Evolutionary conservation across 1,140 invertebrate species (phyloP).

Genomic region (Drosophila ficusphila): DNA sequence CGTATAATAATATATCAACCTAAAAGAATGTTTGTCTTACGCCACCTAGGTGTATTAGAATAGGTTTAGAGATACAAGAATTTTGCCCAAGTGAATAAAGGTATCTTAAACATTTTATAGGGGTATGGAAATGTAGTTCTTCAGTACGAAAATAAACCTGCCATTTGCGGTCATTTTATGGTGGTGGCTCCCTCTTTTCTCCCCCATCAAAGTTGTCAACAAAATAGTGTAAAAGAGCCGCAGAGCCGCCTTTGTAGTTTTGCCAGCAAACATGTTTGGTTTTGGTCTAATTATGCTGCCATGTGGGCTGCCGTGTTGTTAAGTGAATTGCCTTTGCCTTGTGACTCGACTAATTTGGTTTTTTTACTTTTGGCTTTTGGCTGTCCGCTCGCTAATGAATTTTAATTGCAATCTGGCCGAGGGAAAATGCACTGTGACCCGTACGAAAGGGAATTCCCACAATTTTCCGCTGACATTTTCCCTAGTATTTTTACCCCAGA

Average conservation of each 20-base stretch:
- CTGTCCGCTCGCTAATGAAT: constrained; percentile 59
- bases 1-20: too few relatives aligned
- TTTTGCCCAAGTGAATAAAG: neutral
- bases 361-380: constrained; percentile 11
- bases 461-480: constrained; percentile 29
- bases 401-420: constrained; percentile 56
- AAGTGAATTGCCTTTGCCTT: constrained; percentile 68
- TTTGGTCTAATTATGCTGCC: constrained; percentile 51
- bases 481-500: constrained; percentile 60
- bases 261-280: constrained; percentile 37
- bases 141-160: neutral
- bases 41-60: too few relatives aligned
- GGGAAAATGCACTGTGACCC: constrained; percentile 40
- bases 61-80: neutral
- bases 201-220: constrained; percentile 32
- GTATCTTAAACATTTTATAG: neutral
- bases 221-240: neutral
- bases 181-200: constrained; percentile 16
- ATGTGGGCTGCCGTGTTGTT: constrained; percentile 58
- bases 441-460: constrained; percentile 14
- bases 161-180: constrained; percentile 16
- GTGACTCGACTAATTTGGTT: constrained; percentile 66
- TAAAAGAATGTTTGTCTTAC: too few relatives aligned
- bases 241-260: constrained; percentile 26
- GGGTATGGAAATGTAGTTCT: constrained; percentile 2